phyloP scores from a whole-genome alignment of 2,888 invertebrate species.

The Smittia aterrima region DNA sequence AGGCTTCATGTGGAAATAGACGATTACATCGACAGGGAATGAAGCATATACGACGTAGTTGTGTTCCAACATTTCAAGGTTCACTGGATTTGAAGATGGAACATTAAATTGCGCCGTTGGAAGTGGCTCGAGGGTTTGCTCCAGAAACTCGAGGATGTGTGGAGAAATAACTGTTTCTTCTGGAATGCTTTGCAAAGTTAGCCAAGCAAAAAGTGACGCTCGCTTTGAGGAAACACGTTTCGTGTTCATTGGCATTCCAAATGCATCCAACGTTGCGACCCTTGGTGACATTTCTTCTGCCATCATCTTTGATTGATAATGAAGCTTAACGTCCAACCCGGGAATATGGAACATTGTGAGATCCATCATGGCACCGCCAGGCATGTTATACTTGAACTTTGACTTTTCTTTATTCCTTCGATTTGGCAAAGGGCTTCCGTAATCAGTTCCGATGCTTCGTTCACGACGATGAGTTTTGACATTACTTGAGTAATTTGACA shows the following conservation, averaged over 20 bases:
- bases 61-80: conserved; percentile 62
- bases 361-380: conserved; percentile 63
- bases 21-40: conserved; percentile 97
- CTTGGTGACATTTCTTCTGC: conserved; percentile 59
- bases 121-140: conserved; percentile 94
- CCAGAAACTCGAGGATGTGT: conserved; percentile 93
- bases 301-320: conserved; percentile 76
- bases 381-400: conserved; percentile 52
- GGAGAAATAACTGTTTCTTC: conserved; percentile 98
- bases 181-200: conserved; percentile 94
- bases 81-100: conserved; percentile 51
- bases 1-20: conserved; percentile 97
- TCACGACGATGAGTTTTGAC: conserved; percentile 52
- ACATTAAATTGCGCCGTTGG: conserved; percentile 62
- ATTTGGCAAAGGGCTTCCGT: conserved; percentile 57
- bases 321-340: conserved; percentile 84
- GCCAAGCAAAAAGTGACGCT: conserved; percentile 90
- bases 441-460: conserved; percentile 53
- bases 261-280: conserved; percentile 49
- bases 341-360: conserved; percentile 88
- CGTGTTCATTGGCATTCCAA: conserved; percentile 43
- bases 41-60: conserved; percentile 85
- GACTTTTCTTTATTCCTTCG: conserved; percentile 53
- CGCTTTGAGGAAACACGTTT: conserved; percentile 70
- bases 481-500: conserved; percentile 52